phyloP scores from a whole-genome alignment of 2,888 invertebrate species.

The Drosophila putrida region DNA sequence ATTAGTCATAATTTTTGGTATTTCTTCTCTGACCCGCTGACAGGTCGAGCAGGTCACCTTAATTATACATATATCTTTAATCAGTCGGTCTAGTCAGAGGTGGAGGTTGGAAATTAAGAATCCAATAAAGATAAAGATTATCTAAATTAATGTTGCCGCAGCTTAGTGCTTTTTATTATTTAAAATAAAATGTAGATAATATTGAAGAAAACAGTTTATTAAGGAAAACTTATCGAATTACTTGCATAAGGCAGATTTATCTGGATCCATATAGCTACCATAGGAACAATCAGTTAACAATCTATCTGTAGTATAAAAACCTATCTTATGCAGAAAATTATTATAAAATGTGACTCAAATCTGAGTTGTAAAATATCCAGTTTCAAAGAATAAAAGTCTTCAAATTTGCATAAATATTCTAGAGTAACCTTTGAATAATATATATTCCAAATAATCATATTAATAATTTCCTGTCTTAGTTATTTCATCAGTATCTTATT shows the following conservation, averaged over 20 bases:
- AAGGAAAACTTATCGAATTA: too few relatives aligned
- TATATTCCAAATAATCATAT: background rate
- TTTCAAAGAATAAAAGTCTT: too few relatives aligned
- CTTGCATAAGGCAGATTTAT: too few relatives aligned
- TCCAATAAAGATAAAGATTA: slow-evolving; percentile 10
- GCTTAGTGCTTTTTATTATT: background rate
- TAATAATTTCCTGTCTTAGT: background rate
- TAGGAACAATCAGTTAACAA: too few relatives aligned
- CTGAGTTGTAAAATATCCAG: too few relatives aligned
- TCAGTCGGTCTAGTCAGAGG: background rate
- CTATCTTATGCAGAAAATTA: too few relatives aligned
- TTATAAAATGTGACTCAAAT: too few relatives aligned
- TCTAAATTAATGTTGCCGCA: background rate
- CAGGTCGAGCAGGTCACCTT: slow-evolving; percentile 50
- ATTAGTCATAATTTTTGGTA: slow-evolving; percentile 80
- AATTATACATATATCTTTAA: slow-evolving; percentile 40
- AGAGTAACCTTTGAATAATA: too few relatives aligned
- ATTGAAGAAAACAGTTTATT: background rate
- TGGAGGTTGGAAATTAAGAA: background rate
- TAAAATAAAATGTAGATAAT: background rate
- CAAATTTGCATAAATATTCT: background rate
- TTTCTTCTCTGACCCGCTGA: slow-evolving; percentile 60
- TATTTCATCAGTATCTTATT: background rate
- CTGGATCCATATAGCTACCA: too few relatives aligned
- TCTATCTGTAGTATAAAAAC: too few relatives aligned